phyloP scores from a whole-genome alignment of 2,797 vertebrate species.

The Fratercula arctica region DNA sequence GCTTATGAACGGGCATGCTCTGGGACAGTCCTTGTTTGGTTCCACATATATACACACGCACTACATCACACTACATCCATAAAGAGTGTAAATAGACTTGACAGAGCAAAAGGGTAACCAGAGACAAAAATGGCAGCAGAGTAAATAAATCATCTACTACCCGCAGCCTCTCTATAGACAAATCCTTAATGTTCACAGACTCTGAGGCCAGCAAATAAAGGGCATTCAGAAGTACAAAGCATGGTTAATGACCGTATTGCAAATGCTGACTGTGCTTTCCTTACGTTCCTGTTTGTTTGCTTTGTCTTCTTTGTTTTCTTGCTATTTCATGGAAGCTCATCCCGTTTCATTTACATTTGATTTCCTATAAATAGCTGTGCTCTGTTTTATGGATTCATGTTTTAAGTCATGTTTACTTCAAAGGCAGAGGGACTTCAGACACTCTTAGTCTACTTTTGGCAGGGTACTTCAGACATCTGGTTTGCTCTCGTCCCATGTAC shows the following conservation, averaged over 20 bases:
- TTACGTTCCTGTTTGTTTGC: conserved; percentile 4
- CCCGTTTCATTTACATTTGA: not conserved
- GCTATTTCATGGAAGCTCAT: not conserved
- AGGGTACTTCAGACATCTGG: not conserved
- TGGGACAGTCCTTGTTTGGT: not conserved
- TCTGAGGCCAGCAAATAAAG: conserved; percentile 5
- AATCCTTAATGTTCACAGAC: not conserved
- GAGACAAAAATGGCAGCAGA: conserved; percentile 14
- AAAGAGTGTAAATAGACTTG: not conserved
- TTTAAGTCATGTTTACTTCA: conserved; percentile 36
- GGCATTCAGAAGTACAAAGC: conserved; percentile 8
- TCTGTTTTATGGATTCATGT: not conserved
- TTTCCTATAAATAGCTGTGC: conserved; percentile 29
- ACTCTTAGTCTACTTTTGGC: not conserved
- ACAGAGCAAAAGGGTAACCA: not conserved
- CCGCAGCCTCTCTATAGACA: not conserved
- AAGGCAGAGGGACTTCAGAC: not conserved
- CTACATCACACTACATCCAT: not conserved
- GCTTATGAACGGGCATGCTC: not conserved
- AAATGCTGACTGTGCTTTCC: not conserved
- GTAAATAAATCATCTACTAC: conserved; percentile 26
- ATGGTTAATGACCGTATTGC: not conserved
- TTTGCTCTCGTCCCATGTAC: not conserved
- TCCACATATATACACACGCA: not conserved
- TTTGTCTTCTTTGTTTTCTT: conserved; percentile 17